phyloP scores from a whole-genome alignment of 2,113 vertebrate species.

The Tachuris rubrigastra region DNA sequence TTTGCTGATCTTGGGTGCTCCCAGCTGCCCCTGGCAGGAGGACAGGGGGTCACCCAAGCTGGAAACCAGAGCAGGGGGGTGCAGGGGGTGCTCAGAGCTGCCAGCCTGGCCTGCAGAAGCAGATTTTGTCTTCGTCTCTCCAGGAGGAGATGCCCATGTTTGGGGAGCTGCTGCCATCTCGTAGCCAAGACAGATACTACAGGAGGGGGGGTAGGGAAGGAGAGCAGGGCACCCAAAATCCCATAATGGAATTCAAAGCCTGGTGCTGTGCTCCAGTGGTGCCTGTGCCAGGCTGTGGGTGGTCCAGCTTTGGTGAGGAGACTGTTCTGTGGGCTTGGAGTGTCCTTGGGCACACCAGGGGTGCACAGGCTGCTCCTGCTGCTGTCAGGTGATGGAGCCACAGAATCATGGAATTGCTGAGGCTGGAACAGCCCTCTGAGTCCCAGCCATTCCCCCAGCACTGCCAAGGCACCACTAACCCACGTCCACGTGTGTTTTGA shows the following conservation, averaged over 20 bases:
- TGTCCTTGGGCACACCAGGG: not conserved
- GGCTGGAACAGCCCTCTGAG: not conserved
- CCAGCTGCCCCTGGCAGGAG: not conserved
- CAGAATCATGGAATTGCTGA: not conserved
- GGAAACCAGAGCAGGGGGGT: not conserved
- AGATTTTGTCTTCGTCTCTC: not conserved
- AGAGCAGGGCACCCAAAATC: not conserved
- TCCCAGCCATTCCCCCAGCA: not conserved
- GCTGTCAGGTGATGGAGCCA: not conserved
- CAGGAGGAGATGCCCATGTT: not conserved
- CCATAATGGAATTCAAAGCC: not conserved
- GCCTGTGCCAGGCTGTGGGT: fast-evolving
- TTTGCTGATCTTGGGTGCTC: not conserved
- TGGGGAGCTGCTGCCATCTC: slow-evolving; percentile 19
- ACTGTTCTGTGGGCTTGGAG: not conserved
- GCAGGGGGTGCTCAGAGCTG: not conserved
- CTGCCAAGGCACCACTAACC: not conserved
- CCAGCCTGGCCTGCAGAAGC: fast-evolving
- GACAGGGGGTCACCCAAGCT: not conserved
- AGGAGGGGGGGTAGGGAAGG: not conserved
- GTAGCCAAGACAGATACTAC: not conserved
- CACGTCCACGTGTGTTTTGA: fast-evolving
- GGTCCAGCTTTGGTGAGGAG: fast-evolving
- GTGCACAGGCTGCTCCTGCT: not conserved
- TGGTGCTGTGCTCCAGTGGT: fast-evolving